Evolutionary conservation across 92 coral and sea anemone species (phyloP), one percentile per base, ranked within the genome.

Genomic region (Virgularia gustaviana): DNA sequence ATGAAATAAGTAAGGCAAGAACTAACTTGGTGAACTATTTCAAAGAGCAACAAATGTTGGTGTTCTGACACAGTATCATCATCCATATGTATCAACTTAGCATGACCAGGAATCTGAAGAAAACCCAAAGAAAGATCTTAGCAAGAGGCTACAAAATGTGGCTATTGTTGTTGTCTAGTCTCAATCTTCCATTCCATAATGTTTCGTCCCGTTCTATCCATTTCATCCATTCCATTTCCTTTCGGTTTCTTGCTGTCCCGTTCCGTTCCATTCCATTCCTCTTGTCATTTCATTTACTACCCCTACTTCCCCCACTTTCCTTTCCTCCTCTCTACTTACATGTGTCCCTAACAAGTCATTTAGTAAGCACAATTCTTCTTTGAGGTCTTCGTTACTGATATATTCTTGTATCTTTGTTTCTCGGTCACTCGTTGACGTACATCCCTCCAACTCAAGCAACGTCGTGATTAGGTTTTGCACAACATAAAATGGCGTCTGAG

Each of bases 301-400:
- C n/a, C n/a, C n/a, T n/a, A n/a, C n/a, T n/a, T n/a, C n/a, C n/a
- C n/a, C n/a, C n/a, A n/a, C n/a, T n/a, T n/a, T n/a, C n/a, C n/a
- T n/a, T n/a, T n/a, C n/a, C n/a, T n/a, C n/a, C 35, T 9, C 13
- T 20, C n/a, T 19, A 53, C 99, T 87, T 62, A 94, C 99, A 66
- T 94, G 99, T 27, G 90, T 87, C 29, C 99, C 99, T 49, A 94
- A 86, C 53, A 94, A 71, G 59, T 94, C 99, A 71, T 94, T 94
- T 65, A 94, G 42, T 71, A 94, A 54, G 45, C 89, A 89, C 68
- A 94, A 43, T 58, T 86, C 88, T 63, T 85, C 87, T 55, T 89
- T 83, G 3, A 94, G 53, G 28, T 83, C 67, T 28, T 83, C 84
- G 65, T 94, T 87, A 13, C 83, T 83, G 20, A 94, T 85, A 61